Percentiles rank a stretch among this genome's conserved stretches.
These are phyloP conservation scores for Drosophila histrio DNA, from an alignment of 2,888 invertebrate genomes.

Conservation along the genomic window DNA sequence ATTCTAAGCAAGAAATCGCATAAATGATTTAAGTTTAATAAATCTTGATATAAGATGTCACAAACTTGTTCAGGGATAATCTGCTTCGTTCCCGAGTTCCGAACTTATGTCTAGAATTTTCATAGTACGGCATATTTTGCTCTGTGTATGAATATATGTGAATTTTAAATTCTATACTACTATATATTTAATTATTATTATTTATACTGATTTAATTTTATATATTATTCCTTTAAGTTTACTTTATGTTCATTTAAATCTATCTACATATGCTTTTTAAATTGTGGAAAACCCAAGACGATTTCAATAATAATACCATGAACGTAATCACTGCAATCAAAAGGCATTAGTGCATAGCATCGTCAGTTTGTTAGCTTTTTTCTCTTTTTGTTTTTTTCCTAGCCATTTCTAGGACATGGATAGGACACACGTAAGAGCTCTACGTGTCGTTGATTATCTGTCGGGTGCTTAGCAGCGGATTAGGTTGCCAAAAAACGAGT, in stretches of 20 bases:
- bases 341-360: constrained; percentile 12
- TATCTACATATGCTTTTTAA: background rate
- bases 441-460: constrained; percentile 73
- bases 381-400: constrained; percentile 5
- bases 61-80: too few relatives aligned
- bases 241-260: too few relatives aligned
- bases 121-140: too few relatives aligned
- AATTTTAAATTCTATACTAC: too few relatives aligned
- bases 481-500: constrained; percentile 64
- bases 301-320: constrained; percentile 18
- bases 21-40: too few relatives aligned
- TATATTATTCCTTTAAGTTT: too few relatives aligned
- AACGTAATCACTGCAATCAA: constrained; percentile 33
- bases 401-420: constrained; percentile 16
- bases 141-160: too few relatives aligned
- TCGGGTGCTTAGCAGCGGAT: constrained; percentile 69
- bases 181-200: too few relatives aligned
- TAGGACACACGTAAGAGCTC: constrained; percentile 49
- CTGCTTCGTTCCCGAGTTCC: too few relatives aligned
- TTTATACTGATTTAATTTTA: background rate
- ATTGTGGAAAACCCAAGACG: background rate
- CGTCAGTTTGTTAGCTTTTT: constrained; percentile 13
- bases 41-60: too few relatives aligned
- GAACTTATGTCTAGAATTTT: too few relatives aligned
- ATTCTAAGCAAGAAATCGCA: too few relatives aligned